Conservation (phyloP, 2,113 vertebrate species). For the Saimiri boliviensis region DNA sequence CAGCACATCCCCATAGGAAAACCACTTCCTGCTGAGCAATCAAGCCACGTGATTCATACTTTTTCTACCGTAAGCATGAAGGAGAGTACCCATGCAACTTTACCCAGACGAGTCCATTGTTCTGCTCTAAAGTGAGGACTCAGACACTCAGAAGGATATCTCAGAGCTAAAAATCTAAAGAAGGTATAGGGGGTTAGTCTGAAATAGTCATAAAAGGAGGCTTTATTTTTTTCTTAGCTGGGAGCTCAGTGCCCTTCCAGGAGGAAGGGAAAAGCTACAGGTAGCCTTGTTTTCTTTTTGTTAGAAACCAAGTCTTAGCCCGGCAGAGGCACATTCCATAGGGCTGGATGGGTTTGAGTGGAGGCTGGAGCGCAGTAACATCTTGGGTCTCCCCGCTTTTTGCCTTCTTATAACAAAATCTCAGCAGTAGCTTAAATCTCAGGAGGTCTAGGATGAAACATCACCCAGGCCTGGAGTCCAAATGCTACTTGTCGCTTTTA, state of each 20-base stretch:
- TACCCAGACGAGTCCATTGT: background rate
- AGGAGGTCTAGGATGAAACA: background rate
- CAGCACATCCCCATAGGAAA: background rate
- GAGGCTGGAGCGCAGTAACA: background rate
- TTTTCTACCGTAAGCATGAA: background rate
- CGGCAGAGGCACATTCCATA: accelerated
- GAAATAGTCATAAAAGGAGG: background rate
- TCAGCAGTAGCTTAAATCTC: background rate
- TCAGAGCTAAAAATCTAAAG: background rate
- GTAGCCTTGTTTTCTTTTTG: background rate
- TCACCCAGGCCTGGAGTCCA: background rate
- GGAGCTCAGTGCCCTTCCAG: background rate
- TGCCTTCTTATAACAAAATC: background rate
- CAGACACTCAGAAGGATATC: background rate
- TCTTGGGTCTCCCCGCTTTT: background rate
- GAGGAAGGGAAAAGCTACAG: background rate
- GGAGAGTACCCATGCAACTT: background rate
- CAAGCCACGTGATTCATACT: background rate
- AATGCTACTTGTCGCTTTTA: slow-evolving; percentile 7
- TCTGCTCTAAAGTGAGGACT: background rate
- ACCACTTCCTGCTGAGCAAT: background rate
- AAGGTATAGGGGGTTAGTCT: background rate
- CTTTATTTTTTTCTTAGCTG: no score
- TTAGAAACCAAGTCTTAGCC: background rate
- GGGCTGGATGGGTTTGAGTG: no score